phyloP scores from a whole-genome alignment of 2,888 invertebrate genomes.

The Tanytarsus gracilentus region DNA sequence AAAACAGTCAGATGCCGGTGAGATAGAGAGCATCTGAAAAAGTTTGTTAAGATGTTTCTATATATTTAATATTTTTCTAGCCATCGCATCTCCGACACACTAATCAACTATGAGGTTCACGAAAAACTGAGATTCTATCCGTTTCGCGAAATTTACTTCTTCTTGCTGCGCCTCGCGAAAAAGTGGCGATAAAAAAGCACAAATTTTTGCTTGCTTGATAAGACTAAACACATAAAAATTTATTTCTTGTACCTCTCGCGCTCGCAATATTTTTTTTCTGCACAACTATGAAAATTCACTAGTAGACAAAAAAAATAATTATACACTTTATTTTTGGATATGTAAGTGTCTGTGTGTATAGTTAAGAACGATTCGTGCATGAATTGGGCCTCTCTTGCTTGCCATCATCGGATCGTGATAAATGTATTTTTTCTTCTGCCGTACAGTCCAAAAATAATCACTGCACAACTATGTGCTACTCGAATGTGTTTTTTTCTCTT shows the following conservation, averaged over 20 bases:
- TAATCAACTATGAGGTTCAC: neutral
- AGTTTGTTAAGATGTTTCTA: no score
- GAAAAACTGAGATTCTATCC: neutral
- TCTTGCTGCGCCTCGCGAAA: neutral
- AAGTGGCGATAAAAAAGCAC: neutral
- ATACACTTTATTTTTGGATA: neutral
- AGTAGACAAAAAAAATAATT: constrained; percentile 4
- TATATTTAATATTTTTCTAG: no score
- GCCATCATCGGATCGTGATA: no score
- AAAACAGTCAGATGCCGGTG: neutral
- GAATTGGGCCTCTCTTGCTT: no score
- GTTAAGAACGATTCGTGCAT: constrained; percentile 3
- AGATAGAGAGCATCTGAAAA: neutral
- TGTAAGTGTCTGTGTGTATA: constrained; percentile 14
- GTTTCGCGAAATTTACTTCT: neutral
- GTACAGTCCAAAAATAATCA: constrained; percentile 27
- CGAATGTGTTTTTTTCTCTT: no score
- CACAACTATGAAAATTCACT: constrained; percentile 16
- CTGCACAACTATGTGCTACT: constrained; percentile 26
- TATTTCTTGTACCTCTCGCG: no score
- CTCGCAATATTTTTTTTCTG: constrained; percentile 11
- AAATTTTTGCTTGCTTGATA: neutral
- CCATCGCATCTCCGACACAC: no score
- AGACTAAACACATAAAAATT: constrained; percentile 20
- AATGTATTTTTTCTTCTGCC: neutral